phyloP scores from a whole-genome alignment of 1,140 invertebrate species.

The Pachyrhynchus sulphureomaculatus region DNA sequence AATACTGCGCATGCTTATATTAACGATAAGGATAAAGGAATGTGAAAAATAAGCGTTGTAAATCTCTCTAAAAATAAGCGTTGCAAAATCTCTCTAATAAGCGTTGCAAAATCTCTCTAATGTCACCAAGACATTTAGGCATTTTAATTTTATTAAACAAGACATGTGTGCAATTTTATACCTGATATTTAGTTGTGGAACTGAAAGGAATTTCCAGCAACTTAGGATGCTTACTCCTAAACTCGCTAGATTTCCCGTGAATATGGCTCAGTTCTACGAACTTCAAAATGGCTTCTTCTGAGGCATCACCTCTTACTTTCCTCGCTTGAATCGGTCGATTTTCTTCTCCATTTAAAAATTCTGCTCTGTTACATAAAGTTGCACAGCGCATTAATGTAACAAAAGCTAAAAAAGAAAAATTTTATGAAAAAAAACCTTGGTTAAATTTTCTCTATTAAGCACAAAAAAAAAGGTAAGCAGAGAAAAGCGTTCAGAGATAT shows the following conservation, averaged over 20 bases:
- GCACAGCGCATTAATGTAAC: constrained; percentile 63
- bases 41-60: too few relatives aligned
- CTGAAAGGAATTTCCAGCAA: constrained; percentile 83
- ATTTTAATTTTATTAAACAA: neutral
- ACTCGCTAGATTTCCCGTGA: constrained; percentile 57
- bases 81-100: neutral
- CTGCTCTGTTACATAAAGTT: constrained; percentile 77
- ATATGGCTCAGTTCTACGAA: constrained; percentile 70
- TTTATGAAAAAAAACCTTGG: neutral
- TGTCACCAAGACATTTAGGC: neutral
- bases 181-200: constrained; percentile 60
- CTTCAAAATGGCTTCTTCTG: constrained; percentile 78
- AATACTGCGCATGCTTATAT: too few relatives aligned
- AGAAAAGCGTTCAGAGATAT: too few relatives aligned
- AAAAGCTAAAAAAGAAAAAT: constrained; percentile 33
- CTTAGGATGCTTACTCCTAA: constrained; percentile 66
- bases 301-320: constrained; percentile 76
- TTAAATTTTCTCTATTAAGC: too few relatives aligned
- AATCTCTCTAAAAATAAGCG: too few relatives aligned
- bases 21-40: too few relatives aligned
- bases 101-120: neutral
- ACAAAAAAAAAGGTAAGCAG: too few relatives aligned
- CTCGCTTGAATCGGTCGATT: constrained; percentile 56
- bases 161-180: too few relatives aligned
- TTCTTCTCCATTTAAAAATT: constrained; percentile 70